Evolutionary conservation across 2,797 vertebrate genomes (phyloP).

Genomic region (Salarias fasciatus): DNA sequence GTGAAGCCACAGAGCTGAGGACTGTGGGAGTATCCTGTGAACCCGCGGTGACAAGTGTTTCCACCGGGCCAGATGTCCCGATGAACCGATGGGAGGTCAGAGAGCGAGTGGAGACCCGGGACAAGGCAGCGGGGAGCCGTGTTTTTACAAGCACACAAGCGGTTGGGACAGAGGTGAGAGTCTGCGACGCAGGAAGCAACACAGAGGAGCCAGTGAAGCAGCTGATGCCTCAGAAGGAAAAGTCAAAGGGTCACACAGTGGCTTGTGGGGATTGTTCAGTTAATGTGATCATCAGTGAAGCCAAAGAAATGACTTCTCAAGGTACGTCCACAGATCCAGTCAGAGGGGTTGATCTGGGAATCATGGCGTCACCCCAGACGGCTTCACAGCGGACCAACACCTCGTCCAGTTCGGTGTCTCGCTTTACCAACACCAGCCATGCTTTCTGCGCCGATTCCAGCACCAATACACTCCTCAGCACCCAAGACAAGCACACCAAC

Average conservation of each 20-base stretch:
- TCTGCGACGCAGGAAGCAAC: conserved; percentile 83
- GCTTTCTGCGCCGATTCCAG: conserved; percentile 80
- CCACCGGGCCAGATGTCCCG: conserved; percentile 83
- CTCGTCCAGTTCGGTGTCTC: conserved; percentile 77
- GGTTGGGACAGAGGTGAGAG: conserved; percentile 74
- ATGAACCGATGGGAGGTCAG: conserved; percentile 88
- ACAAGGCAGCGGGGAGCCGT: conserved; percentile 79
- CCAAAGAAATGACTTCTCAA: conserved; percentile 80
- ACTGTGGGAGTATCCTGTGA: conserved; percentile 83
- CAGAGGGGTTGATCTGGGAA: conserved; percentile 74
- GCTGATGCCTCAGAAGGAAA: conserved; percentile 30
- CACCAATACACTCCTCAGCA: conserved; percentile 86
- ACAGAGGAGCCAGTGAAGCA: conserved; percentile 73
- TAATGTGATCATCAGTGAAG: conserved; percentile 72
- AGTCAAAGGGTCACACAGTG: conserved; percentile 75
- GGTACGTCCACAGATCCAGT: conserved; percentile 81
- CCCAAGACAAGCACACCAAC: conserved; percentile 89
- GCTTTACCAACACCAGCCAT: conserved; percentile 84
- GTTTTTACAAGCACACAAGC: conserved; percentile 76
- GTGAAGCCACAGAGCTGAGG: conserved; percentile 55
- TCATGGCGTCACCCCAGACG: conserved; percentile 84
- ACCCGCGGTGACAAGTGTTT: conserved; percentile 61
- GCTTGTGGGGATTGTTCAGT: conserved; percentile 88
- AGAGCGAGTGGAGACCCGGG: conserved; percentile 80
- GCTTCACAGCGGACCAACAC: conserved; percentile 86